These are phyloP conservation scores for Atherinomorus stipes DNA, from an alignment of 2,113 vertebrate genomes.

Conservation along the genomic window DNA sequence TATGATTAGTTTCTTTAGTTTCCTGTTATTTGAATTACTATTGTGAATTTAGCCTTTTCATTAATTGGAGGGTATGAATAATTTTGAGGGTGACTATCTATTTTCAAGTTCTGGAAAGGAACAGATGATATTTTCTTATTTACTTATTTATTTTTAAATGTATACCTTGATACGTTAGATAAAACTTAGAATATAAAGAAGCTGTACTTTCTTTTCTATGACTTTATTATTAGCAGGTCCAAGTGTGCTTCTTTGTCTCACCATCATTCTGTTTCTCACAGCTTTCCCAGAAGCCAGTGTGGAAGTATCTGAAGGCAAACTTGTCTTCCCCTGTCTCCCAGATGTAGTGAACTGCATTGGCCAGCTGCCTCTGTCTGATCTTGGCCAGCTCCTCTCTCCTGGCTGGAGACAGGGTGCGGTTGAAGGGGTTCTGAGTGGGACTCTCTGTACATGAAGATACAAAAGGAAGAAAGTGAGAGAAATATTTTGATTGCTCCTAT, in stretches of 20 bases:
- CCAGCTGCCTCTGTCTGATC: slow-evolving; percentile 79
- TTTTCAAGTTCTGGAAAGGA: no score
- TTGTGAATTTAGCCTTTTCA: no score
- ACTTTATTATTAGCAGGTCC: no score
- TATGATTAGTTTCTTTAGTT: no score
- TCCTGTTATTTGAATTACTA: no score
- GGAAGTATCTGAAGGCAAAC: slow-evolving; percentile 87
- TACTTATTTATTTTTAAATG: no score
- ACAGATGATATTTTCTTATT: no score
- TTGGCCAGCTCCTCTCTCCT: slow-evolving; percentile 77
- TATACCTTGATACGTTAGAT: no score
- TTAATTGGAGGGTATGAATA: no score
- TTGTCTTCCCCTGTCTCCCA: slow-evolving; percentile 91
- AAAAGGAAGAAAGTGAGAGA: background rate
- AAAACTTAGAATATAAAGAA: no score
- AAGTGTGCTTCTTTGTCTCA: slow-evolving; percentile 44
- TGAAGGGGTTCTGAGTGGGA: slow-evolving; percentile 80
- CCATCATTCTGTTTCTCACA: slow-evolving; percentile 86
- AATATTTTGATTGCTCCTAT: background rate
- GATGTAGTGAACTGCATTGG: slow-evolving; percentile 87
- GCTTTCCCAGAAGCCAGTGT: slow-evolving; percentile 89
- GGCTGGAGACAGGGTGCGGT: slow-evolving; percentile 77
- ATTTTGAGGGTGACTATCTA: no score
- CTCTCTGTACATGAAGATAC: slow-evolving; percentile 65
- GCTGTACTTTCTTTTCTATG: no score